Evolutionary conservation across 2,113 vertebrate species (phyloP).

Genomic region (Motacilla alba): DNA sequence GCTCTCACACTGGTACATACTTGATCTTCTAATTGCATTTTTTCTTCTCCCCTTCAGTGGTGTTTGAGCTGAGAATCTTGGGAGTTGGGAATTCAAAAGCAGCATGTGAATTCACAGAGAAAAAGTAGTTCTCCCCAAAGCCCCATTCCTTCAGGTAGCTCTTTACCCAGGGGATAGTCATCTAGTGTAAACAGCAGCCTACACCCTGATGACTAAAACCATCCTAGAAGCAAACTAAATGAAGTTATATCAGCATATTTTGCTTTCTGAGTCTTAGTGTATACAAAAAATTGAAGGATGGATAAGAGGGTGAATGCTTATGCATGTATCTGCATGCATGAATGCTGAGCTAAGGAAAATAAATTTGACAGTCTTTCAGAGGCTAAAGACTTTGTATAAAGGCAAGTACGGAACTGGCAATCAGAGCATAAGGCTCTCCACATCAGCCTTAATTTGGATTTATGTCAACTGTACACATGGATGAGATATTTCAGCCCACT

Average conservation of each 20-base stretch:
- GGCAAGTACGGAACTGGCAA: background rate
- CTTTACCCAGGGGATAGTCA: background rate
- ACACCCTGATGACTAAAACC: constrained; percentile 17
- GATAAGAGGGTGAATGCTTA: background rate
- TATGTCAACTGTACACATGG: background rate
- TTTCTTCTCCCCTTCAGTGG: background rate
- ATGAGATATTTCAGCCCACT: background rate
- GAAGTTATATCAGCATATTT: background rate
- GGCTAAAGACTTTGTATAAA: background rate
- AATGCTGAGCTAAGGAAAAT: background rate
- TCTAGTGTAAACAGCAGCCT: constrained; percentile 41
- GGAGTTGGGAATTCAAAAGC: background rate
- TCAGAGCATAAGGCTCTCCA: background rate
- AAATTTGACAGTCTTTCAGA: background rate
- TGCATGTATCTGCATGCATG: background rate
- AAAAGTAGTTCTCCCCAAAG: constrained; percentile 7
- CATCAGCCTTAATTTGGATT: background rate
- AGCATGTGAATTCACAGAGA: background rate
- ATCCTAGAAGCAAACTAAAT: constrained; percentile 22
- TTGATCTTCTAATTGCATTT: background rate
- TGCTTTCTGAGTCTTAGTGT: background rate
- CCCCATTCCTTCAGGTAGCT: constrained; percentile 19
- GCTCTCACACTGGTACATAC: background rate
- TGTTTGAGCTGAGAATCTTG: background rate
- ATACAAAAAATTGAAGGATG: background rate